Base-by-base conservation (phyloP, 2,113 vertebrate species). In the Macquaria ambigua region DNA sequence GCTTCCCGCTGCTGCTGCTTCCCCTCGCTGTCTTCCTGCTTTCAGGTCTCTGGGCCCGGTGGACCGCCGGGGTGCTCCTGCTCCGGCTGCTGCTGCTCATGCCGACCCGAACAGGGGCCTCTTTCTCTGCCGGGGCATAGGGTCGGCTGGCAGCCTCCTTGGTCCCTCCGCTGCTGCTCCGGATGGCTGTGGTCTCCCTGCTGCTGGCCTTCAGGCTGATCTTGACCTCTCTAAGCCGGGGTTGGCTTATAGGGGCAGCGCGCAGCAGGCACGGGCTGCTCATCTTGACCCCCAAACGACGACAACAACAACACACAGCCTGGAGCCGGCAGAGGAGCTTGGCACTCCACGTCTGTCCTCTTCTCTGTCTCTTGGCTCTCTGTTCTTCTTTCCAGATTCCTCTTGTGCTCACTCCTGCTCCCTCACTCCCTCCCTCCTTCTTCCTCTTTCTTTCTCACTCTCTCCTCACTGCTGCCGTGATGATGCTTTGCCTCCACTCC, bases 261-360 rank as follows among this genome's bases (percentile, higher is more conserved):
- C 93, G 94, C 83, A 92, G 92, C 92, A 96, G 84, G 79, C 96
- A 96, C 0, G 95, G 96, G 94, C 95, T 96, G 92, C 94, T 96
- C 95, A 96, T 96, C 82, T 69, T 93, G 77, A 90, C 79, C 90
- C 90, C 63, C 53, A 5, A 21, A 43, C 25, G 50, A 79, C 77
- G 71, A 71, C 61, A 52, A 75, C 18, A 58, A 84, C 77, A 86
- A 64, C 52, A 85, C 68, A 72, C 89, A 71, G 86, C 89, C 86
- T 59, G 83, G 66, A 85, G 81, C 91, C 61, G 28, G 70, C 79
- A 52, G 89, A 87, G 90, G 84, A 89, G 85, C 90, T 87, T 80
- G 78, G 89, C 85, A 81, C 93, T 82, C 93, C 86, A 81, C 91
- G 88, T 91, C 93, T 90, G 80, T 88, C 86, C 89, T 90, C 90